Conservation (phyloP, 2,888 invertebrate species). For the Craniophora ligustri region DNA sequence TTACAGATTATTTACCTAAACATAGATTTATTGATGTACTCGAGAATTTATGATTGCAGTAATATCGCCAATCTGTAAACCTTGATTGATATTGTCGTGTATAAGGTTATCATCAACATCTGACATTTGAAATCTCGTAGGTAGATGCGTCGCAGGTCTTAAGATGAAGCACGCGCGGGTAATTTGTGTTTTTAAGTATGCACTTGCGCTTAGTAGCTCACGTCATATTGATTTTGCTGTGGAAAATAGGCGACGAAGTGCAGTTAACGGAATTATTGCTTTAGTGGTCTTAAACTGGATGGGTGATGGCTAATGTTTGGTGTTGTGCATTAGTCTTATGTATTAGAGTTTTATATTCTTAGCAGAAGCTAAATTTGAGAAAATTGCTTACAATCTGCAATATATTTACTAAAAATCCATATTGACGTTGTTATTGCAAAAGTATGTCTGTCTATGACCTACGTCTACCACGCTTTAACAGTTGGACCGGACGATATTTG, state of each 20-base stretch:
- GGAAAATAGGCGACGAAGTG: slow-evolving; percentile 7
- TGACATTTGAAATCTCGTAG: slow-evolving; percentile 40
- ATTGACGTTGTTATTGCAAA: too few relatives aligned
- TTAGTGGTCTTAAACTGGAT: neutral
- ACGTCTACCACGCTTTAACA: too few relatives aligned
- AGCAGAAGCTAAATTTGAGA: too few relatives aligned
- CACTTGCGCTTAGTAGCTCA: slow-evolving; percentile 10
- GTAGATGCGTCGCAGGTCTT: slow-evolving; percentile 14
- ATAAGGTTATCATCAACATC: slow-evolving; percentile 49
- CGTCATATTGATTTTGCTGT: slow-evolving; percentile 1
- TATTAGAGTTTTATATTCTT: neutral
- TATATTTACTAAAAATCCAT: too few relatives aligned
- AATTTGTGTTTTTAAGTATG: slow-evolving; percentile 40
- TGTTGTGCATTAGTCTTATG: neutral
- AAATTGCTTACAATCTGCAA: too few relatives aligned
- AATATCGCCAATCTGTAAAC: slow-evolving; percentile 46
- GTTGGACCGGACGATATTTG: too few relatives aligned
- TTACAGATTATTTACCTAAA: slow-evolving; percentile 39
- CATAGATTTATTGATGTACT: slow-evolving; percentile 31
- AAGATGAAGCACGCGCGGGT: slow-evolving; percentile 21
- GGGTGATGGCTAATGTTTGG: neutral
- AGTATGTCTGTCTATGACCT: too few relatives aligned
- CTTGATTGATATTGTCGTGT: slow-evolving; percentile 53
- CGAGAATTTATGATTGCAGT: slow-evolving; percentile 44
- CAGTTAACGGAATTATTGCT: slow-evolving; percentile 3